Base-by-base conservation (phyloP, 2,113 vertebrate genomes). In the Tichodroma muraria region DNA sequence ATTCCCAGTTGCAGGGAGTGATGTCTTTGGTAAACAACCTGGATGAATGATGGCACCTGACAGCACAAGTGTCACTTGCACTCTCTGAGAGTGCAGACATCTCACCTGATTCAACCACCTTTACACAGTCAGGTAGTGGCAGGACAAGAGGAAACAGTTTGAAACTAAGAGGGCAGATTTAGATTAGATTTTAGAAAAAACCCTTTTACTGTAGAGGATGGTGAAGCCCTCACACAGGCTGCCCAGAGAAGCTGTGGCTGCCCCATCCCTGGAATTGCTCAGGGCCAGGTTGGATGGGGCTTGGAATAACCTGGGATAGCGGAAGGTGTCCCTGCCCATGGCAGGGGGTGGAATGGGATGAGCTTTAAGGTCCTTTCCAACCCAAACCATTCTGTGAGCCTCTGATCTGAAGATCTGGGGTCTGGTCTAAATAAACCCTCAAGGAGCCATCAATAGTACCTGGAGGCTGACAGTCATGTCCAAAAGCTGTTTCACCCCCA, bases 221-320 rank as follows among this genome's bases (percentile, higher is more conserved):
- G 3, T 35, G 40, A 31, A 30, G 4, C 12, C 4, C 25, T 69
- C 21, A 15, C 38, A 54, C 10, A 61, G 25, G n/a, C 0, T 76
- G 3, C 3, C 30, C 31, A 60, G 54, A 61, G 79, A 47, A 76
- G 47, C 25, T 69, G 30, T 42, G 40, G 17, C 6, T 61, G 25
- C 7, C 30, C 9, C 47, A 49, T 31, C 35, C 40, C 31, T 49
- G 63, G 47, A 8, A 82, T 9, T 2, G 7, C 13, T 8, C 40
- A 23, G 61, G 35, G 21, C 14, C 40, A 33, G 35, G 20, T 0
- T 31, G 47, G n/a, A n/a, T 0, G 0, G 24, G 21, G 25, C 30
- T 61, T 22, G 8, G 63, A 54, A 9, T 6, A 61, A 5, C 6
- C 30, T 61, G 70, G 30, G 10, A 4, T 3, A 3, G 61, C 23